Base-by-base conservation (phyloP, 2,888 invertebrate genomes). In the Eupsilia transversa region DNA sequence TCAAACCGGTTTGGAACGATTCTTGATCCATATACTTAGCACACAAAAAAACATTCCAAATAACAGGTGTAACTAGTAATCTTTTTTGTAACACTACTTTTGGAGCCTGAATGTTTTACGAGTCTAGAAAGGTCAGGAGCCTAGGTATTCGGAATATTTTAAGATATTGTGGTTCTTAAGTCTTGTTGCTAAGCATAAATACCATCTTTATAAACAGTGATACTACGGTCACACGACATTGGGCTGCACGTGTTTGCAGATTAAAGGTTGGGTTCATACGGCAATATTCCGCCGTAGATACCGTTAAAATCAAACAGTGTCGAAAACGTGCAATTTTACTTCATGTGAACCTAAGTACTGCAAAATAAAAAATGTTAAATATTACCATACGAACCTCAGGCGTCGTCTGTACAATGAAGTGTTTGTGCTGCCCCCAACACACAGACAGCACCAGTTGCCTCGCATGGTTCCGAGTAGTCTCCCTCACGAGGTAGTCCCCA, bases 371-470 rank as follows among this genome's bases (percentile, higher is more conserved):
- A 43, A 43, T 35, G 30, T 9, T 10, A 33, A 57, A 33, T 57
- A 57, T 57, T 57, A 59, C 41, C 14, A 49, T 63, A 81, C 75
- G 20, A 60, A 98, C 99, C 97, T 99, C 99, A 10, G 98, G 97
- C 4, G 99, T 98, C 27, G 98, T 99, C 97, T 99, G 99, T 77
- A 99, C 99, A 87, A 99, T 99, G 93, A 99, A 99, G 96, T 99
- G 99, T 92, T 99, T 99, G 90, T 99, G 99, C 33, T 99, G 99
- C 77, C 98, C 98, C 99, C 99, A 99, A 93, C 98, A 98, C 1
- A 99, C 99, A 23, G 99, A 99, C 61, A 99, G 96, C 77, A 99
- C 99, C 64, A 99, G 98, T 95, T 99, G 99, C 85, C 98, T 97
- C 91, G 99, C 98, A 90, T 99, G 98, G 90, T 99, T 99, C 90